Evolutionary conservation across 2,797 vertebrate species (phyloP), one percentile per base, ranked within the genome.

Genomic region (Tapirus indicus): DNA sequence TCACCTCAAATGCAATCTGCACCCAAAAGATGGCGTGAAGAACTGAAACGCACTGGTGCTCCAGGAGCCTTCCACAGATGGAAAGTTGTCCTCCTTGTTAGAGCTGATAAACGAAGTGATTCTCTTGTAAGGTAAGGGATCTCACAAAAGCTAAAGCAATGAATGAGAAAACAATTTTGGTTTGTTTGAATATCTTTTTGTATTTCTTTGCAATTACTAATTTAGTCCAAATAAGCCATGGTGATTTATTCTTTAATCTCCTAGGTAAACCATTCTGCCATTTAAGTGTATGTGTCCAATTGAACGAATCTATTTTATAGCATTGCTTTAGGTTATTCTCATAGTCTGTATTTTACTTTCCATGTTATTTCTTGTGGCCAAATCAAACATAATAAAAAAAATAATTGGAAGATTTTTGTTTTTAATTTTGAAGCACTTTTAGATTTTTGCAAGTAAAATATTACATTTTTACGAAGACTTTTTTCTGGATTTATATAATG

Each of bases 21-120:
- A 98, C 99, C 99, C 97, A 99, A 99, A 98, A 99, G 99, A 98
- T 99, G 99, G 99, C 98, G 99, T 7, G 97, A 99, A 98, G 98
- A 99, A 88, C 98, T 99, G 97, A 98, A 98, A 97, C 98, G 93
- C 60, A 99, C 99, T 95, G 47, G 97, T 97, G 98, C 99, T 97
- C 98, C 98, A 38, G 99, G 99, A 92, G 99, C 99, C 95, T 99
- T 99, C 98, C 99, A 99, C 98, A 99, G 98, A 97, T 99, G 99
- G 99, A 99, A 98, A 97, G 99, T 99, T 97, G 98, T 99, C 82
- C 99, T 99, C 27, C 98, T 99, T 96, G 97, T 99, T 96, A 98
- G 99, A 79, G 96, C 98, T 96, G 97, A 98, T 95, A 98, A 98
- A 92, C 98, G 92, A 96, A 99, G 99, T 97, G 98, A 98, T 84